Base-by-base conservation (phyloP, 2,888 invertebrate species). In the Agonopterix subpropinquella region DNA sequence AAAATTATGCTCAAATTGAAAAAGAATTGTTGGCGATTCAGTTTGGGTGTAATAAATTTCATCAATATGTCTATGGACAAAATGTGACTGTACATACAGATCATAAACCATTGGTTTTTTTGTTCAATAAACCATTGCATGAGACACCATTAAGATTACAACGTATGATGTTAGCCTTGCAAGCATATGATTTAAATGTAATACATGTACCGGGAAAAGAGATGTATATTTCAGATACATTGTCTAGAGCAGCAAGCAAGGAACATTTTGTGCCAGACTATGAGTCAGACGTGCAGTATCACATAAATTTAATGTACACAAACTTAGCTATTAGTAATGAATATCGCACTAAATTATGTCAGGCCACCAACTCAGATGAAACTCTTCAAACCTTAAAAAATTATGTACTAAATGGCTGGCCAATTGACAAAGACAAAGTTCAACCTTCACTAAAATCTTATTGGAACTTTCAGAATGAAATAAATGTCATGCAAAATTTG, bases 41-140 rank as follows among this genome's bases (percentile, higher is more conserved):
- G 13, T 48, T 50, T 47, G 50, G 44, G 18, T 53, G 53, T 45
- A 45, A 41, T n/a, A 50, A 48, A 42, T 53, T 50, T 36, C 37
- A 53, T 11, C 44, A 46, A 43, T 48, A 48, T 28, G 45, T 53
- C 13, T 46, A 46, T 18, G 13, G 13, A 13, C 13, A 13, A 13
- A 13, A 13, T 13, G 13, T 13, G 2, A 13, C 2, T 2, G 39
- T 52, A 1, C 45, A 52, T 18, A 52, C 52, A 13, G 52, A 52
- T 11, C 52, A 52, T 35, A 44, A 43, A 11, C 52, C 52, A 4
- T 18, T 52, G 8, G 4, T 52, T 2, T 44, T 10, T 7, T 46
- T 46, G 9, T 44, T 48, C 44, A 45, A 48, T 8, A 50, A 47
- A 13, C 13, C 13, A 13, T 13, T 13, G 13, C 13, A 13, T 13